Base-by-base conservation (phyloP, 2,113 vertebrate species). In the Neotragus pygmaeus region DNA sequence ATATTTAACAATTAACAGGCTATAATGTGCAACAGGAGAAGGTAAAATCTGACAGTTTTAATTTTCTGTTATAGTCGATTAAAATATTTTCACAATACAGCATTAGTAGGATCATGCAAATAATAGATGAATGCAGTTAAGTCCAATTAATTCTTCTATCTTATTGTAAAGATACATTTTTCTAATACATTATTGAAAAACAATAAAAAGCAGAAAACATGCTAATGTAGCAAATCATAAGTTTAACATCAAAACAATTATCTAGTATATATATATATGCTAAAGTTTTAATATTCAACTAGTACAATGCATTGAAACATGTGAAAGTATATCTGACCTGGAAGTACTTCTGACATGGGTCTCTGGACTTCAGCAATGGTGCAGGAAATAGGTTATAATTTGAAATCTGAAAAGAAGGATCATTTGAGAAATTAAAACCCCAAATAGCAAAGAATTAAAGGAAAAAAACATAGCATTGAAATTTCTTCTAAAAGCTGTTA, bases 341-440 rank as follows among this genome's bases (percentile, higher is more conserved):
- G 98, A 98, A 99, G 98, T 98, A 98, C 98, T 99, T 99, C 99
- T 98, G 99, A 99, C 99, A 99, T 98, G 99, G 99, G 96, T 99
- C 98, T 95, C 98, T 11, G 98, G 98, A 95, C 96, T 94, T 99
- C 99, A 98, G 98, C 98, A 99, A 97, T 95, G 98, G 97, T 98
- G 97, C 99, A 98, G 98, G 99, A 98, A 98, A 98, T 97, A 94
- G 98, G 98, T 98, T 99, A 99, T 97, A 98, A 98, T 98, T 98
- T 98, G 98, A 98, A 98, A 99, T 99, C 99, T 99, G 99, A 98
- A 99, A 98, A 99, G 98, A 99, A 98, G 97, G 97, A 99, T 98
- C 97, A 98, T 98, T 99, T 97, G 97, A 99, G 96, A 99, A 98
- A 98, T 99, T 99, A 99, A 98, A 98, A 99, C 97, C 86, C 97